phyloP scores from a whole-genome alignment of 2,797 vertebrate genomes.

The Leontocebus nigricollis region DNA sequence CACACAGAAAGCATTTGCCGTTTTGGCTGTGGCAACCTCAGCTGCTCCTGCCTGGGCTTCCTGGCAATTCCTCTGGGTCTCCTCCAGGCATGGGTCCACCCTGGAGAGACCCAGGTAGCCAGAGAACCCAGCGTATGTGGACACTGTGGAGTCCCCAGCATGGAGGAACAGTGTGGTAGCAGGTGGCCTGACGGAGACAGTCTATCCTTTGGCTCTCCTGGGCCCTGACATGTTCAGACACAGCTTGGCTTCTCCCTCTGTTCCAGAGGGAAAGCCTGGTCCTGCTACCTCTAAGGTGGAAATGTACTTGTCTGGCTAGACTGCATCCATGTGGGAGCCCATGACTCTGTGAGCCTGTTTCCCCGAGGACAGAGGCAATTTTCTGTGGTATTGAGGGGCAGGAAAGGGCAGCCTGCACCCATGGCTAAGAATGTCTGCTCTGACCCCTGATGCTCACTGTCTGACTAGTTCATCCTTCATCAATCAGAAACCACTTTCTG shows the following conservation, averaged over 20 bases:
- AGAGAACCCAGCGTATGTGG: neutral
- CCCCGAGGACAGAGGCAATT: neutral
- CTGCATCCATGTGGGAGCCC: neutral
- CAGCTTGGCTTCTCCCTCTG: slow-evolving; percentile 23
- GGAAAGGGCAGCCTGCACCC: neutral
- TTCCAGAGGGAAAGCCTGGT: neutral
- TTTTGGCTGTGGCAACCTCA: neutral
- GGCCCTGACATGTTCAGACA: neutral
- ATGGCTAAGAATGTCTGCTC: neutral
- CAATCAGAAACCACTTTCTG: neutral
- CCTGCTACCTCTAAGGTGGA: slow-evolving; percentile 26
- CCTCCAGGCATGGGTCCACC: neutral
- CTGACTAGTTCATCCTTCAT: neutral
- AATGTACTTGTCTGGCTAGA: neutral
- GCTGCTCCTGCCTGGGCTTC: neutral
- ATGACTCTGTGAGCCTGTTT: neutral
- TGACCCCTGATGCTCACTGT: neutral
- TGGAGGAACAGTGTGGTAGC: neutral
- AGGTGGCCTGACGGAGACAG: neutral
- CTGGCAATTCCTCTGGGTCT: neutral
- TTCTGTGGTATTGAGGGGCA: neutral
- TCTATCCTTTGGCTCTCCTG: neutral
- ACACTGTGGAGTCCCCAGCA: neutral
- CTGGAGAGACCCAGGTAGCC: neutral
- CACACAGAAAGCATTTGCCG: neutral